These are phyloP conservation scores for Panthera leo DNA, from an alignment of 2,113 vertebrate species.

Conservation along the genomic window DNA sequence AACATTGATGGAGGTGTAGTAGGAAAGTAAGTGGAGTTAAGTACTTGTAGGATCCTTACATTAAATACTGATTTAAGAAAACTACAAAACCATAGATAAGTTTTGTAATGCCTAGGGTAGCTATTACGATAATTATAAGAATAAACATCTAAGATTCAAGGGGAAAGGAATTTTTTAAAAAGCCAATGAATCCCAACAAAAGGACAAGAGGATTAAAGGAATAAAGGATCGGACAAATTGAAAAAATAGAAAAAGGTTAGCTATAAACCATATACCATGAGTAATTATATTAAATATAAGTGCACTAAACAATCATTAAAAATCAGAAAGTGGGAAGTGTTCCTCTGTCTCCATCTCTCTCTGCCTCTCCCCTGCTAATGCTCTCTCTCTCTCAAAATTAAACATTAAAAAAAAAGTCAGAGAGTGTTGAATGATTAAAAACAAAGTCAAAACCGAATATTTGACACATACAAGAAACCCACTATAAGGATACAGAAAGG, in stretches of 20 bases:
- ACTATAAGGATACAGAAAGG: background rate
- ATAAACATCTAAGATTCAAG: background rate
- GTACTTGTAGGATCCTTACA: background rate
- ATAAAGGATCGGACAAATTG: background rate
- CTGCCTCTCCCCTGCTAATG: no score
- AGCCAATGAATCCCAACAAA: background rate
- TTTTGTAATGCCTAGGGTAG: background rate
- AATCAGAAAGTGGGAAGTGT: background rate
- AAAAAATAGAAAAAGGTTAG: background rate
- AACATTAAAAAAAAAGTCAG: background rate
- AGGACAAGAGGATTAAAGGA: background rate
- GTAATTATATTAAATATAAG: background rate
- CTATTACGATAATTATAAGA: background rate
- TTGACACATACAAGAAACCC: background rate
- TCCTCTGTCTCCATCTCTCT: no score
- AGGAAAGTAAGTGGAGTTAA: background rate
- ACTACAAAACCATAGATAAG: background rate
- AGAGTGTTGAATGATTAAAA: background rate
- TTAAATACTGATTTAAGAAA: conserved; percentile 21
- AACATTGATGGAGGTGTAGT: no score
- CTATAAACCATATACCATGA: background rate
- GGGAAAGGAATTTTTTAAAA: background rate
- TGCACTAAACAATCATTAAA: background rate
- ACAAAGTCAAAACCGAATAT: background rate
- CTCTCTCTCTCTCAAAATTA: no score